A percentile compares a stretch with the other conserved stretches of the same genome.
Evolutionary conservation across 1,140 invertebrate genomes (phyloP).

Genomic region (Bathynomus jamesi): DNA sequence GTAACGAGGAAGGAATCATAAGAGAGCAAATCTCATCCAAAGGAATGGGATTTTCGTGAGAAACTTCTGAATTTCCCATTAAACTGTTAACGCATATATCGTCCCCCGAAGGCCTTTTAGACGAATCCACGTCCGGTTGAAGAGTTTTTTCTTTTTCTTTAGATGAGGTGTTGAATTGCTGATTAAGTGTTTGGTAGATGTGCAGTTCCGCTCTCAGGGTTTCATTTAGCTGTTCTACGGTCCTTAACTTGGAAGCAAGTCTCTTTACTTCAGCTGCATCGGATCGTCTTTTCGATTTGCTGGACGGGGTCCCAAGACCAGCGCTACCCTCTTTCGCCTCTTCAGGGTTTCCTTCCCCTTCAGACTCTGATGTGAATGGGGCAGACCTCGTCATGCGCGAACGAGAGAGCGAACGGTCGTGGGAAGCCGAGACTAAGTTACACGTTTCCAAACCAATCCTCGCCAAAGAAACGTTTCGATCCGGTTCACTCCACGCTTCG

Average conservation of each 20-base stretch:
- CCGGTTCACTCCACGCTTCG: conserved; percentile 75
- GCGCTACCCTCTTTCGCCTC: conserved; percentile 5
- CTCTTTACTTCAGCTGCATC: conserved; percentile 37
- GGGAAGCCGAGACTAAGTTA: conserved; percentile 14
- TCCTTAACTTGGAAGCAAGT: conserved; percentile 37
- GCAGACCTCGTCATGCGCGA: conserved; percentile 9
- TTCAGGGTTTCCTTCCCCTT: conserved; percentile 21
- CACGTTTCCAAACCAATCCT: conserved; percentile 56
- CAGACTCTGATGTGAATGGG: conserved; percentile 31
- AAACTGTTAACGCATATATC: not conserved
- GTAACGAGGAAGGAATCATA: conserved; percentile 38
- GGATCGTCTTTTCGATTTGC: conserved; percentile 23
- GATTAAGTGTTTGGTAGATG: conserved; percentile 34
- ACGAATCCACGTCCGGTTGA: conserved; percentile 34
- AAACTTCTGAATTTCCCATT: not conserved
- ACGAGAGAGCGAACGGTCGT: conserved; percentile 25
- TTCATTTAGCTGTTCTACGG: conserved; percentile 43
- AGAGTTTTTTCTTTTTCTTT: too few relatives aligned
- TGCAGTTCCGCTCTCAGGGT: conserved; percentile 44
- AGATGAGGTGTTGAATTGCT: conserved; percentile 10
- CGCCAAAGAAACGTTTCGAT: conserved; percentile 65
- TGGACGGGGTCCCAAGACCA: conserved; percentile 16
- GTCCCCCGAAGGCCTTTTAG: conserved; percentile 30
- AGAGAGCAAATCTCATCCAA: conserved; percentile 13
- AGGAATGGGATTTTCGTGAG: not conserved